Evolutionary conservation across 2,797 vertebrate species (phyloP), one percentile per base, ranked within the genome.

Genomic region (Melanotaenia nigrans): DNA sequence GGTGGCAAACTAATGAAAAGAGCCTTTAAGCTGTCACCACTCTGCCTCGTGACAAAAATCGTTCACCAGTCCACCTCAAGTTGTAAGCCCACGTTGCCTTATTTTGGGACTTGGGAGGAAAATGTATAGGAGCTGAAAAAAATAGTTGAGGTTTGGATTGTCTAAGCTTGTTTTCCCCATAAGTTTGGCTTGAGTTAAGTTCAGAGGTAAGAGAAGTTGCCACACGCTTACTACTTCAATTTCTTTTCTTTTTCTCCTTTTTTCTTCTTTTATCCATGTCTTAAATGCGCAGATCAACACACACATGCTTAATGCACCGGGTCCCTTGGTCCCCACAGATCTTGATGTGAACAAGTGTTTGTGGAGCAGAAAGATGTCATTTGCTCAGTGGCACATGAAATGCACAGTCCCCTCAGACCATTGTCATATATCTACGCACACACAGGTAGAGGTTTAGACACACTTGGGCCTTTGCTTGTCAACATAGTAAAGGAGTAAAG

Each of bases 361-460:
- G 81, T 85, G 75, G 85, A 88, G 89, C 89, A 87, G 87, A 90
- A 87, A 91, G 78, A 89, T 88, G 87, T 90, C 85, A 89, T 89
- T 90, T 83, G 89, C 79, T 90, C 83, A 77, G 81, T 72, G 85
- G 82, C 83, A 89, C 80, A 86, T 78, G 83, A 86, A 85, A 78
- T 77, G 56, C 78, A 62, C 33, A 5, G 55, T 87, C 86, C 86
- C 90, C 66, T 86, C 51, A 60, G 87, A 85, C 75, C 5, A 5
- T 42, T 63, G 78, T 33, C 61, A 76, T 62, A 83, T 75, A 77
- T 57, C 78, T 51, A 70, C 60, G 79, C 68, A 78, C 54, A 51
- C 54, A 68, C 58, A 84, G 64, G 74, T 85, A 72, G 65, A 22
- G 60, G 62, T 73, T 78, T 67, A 78, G 69, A 75, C 74, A 71